phyloP scores from a whole-genome alignment of 2,113 vertebrate genomes.

The Pygathrix nemaeus region DNA sequence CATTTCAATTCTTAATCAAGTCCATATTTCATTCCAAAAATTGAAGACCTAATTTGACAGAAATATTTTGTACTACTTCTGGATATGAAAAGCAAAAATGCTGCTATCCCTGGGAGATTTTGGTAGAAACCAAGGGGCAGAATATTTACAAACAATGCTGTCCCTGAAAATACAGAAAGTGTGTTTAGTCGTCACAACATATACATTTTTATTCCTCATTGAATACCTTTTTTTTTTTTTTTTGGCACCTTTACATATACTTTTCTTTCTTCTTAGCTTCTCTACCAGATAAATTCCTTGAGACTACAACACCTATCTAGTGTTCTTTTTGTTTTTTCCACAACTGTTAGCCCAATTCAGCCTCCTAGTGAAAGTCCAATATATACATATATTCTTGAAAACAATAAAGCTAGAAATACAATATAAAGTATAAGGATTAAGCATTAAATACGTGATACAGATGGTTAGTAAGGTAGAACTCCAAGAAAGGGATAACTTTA shows the following conservation, averaged over 20 bases:
- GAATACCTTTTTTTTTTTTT: not conserved
- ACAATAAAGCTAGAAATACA: not conserved
- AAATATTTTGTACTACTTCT: constrained; percentile 41
- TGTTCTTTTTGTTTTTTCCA: not conserved
- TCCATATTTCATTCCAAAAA: constrained; percentile 35
- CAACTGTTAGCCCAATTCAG: not conserved
- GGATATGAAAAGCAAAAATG: constrained; percentile 23
- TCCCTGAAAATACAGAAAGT: not conserved
- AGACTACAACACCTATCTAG: not conserved
- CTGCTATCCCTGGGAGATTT: not conserved
- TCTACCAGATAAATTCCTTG: not conserved
- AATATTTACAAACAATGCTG: not conserved
- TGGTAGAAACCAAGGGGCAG: not conserved
- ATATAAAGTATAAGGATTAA: not conserved
- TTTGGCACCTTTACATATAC: not conserved
- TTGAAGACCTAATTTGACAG: not conserved
- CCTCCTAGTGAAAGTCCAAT: not conserved
- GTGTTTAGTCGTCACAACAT: not conserved
- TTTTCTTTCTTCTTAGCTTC: not conserved
- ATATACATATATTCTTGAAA: not conserved
- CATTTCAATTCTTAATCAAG: constrained; percentile 42
- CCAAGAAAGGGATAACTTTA: not conserved
- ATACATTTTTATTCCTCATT: not conserved
- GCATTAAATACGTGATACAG: not conserved
- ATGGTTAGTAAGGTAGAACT: not conserved